Conservation (phyloP, 1,140 invertebrate species). For the Drosophila neocordata region DNA sequence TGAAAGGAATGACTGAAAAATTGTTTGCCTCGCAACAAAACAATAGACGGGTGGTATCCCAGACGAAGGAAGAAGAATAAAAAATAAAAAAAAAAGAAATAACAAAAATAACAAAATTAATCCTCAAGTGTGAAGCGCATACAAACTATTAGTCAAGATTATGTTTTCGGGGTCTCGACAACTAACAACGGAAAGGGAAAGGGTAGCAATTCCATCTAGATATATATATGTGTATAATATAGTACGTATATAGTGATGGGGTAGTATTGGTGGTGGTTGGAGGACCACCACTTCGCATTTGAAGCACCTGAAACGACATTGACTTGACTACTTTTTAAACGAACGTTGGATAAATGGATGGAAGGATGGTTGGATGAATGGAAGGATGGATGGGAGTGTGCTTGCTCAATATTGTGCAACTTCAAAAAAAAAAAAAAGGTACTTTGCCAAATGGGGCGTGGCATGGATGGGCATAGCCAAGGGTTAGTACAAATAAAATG, state of each 20-base stretch:
- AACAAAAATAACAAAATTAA: slow-evolving; percentile 64
- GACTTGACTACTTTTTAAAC: not conserved
- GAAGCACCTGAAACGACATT: slow-evolving; percentile 56
- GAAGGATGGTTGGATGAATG: too few relatives aligned
- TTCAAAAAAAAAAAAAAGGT: slow-evolving; percentile 1
- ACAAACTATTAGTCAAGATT: slow-evolving; percentile 81
- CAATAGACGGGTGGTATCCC: slow-evolving; percentile 34
- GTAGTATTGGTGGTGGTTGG: slow-evolving; percentile 37
- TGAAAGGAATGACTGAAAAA: slow-evolving; percentile 56
- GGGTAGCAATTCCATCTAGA: not conserved
- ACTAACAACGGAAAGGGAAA: slow-evolving; percentile 21
- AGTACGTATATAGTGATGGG: not conserved
- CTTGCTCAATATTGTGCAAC: not conserved
- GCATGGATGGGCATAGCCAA: slow-evolving; percentile 19
- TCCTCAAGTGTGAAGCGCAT: slow-evolving; percentile 79
- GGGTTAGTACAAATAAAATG: slow-evolving; percentile 26
- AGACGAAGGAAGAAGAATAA: slow-evolving; percentile 39
- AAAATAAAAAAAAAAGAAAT: slow-evolving; percentile 19
- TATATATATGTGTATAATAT: too few relatives aligned
- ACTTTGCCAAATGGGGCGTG: slow-evolving; percentile 35
- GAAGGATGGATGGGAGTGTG: not conserved
- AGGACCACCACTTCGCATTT: slow-evolving; percentile 33
- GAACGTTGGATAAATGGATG: not conserved
- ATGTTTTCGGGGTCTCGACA: slow-evolving; percentile 28
- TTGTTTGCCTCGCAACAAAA: slow-evolving; percentile 60